Evolutionary conservation across 2,888 invertebrate species (phyloP).

Genomic region (Scelioninae gen. 2): DNA sequence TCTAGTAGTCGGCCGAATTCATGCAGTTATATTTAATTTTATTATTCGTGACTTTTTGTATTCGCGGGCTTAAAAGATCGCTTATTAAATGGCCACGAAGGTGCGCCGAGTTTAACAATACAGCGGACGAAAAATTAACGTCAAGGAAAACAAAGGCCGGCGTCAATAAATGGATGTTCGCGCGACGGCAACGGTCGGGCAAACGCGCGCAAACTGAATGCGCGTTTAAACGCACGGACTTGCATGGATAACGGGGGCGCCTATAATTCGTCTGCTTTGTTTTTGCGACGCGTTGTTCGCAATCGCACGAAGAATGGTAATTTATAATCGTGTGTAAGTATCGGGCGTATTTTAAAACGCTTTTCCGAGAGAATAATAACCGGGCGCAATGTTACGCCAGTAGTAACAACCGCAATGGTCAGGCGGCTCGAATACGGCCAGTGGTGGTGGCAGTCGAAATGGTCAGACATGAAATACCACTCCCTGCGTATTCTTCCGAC

Average conservation of each 20-base stretch:
- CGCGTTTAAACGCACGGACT: constrained; percentile 15
- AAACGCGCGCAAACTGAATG: constrained; percentile 9
- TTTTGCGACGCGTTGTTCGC: constrained; percentile 8
- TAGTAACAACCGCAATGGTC: constrained; percentile 51
- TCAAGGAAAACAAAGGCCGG: background rate
- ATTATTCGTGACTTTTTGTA: constrained; percentile 21
- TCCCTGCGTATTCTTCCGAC: constrained; percentile 78
- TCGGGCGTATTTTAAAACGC: constrained; percentile 38
- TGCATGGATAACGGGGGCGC: constrained; percentile 6
- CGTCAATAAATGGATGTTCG: constrained; percentile 3
- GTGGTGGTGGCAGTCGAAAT: constrained; percentile 23
- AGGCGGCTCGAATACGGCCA: constrained; percentile 36
- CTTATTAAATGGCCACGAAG: constrained; percentile 3
- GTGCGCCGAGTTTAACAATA: background rate
- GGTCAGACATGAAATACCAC: constrained; percentile 72
- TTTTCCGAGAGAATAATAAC: constrained; percentile 56
- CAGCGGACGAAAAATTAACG: background rate
- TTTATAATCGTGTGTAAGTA: constrained; percentile 46
- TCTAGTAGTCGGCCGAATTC: constrained; percentile 11
- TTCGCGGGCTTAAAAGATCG: constrained; percentile 4
- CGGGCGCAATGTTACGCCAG: constrained; percentile 47
- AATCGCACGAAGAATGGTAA: constrained; percentile 37
- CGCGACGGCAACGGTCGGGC: background rate
- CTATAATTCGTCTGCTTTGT: constrained; percentile 34
- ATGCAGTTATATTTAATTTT: constrained; percentile 36